Evolutionary conservation across 2,113 vertebrate genomes (phyloP), one percentile per base, ranked within the genome.

Genomic region (Engystomops pustulosus): DNA sequence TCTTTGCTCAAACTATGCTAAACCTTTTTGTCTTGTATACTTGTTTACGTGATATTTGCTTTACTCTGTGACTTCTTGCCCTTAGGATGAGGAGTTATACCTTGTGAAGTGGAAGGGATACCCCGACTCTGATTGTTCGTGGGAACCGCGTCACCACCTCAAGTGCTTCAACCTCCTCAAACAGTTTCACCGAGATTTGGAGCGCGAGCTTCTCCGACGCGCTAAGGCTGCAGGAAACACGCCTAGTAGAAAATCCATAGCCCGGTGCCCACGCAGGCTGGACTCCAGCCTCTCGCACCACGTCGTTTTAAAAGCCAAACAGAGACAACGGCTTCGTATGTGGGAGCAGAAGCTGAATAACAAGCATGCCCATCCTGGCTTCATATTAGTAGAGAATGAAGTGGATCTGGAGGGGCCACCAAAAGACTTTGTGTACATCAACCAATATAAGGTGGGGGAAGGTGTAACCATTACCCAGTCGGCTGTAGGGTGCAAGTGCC

Each of bases 391-490:
- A 27, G 88, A 90, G 0, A 98, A 98, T 0, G 95, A 97, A 18
- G 96, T 97, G 86, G 96, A 98, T 89, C 86, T 97, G n/a, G 94
- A 96, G 6, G 95, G 96, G 0, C 96, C 96, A 0, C 96, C 96
- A 0, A 90, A 88, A 53, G 90, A 94, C 87, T 98, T 98, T 32
- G 92, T 94, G 3, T 98, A 98, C 89, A 95, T 97, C 84, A 96
- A 96, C 44, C 94, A 96, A 84, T 96, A 96, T 89, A 95, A 92
- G 85, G 93, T 95, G n/a, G 95, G 95, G 2, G 92, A 90, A 11
- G 95, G 95, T 30, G 91, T 97, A 12, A 88, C 89, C 68, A 86
- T 96, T 18, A 91, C 89, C 8, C 92, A 95, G 67, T 93, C 95
- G 87, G 93, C 95, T 0, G 91, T 93, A 27, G 97, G 96, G 4